phyloP scores from a whole-genome alignment of 2,113 vertebrate genomes.

The Serilophus lunatus region DNA sequence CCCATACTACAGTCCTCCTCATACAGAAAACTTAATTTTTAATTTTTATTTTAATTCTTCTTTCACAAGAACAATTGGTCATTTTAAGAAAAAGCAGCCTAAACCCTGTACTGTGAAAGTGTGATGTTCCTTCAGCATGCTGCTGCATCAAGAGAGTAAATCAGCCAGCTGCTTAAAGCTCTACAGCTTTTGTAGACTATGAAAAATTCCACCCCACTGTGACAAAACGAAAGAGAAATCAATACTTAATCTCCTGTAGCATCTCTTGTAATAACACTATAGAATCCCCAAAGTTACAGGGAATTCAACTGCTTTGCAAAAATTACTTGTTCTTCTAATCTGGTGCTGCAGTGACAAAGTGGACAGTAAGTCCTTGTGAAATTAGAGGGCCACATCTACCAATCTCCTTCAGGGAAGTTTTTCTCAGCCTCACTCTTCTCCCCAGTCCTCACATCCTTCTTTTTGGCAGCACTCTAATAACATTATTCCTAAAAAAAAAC shows the following conservation, averaged over 20 bases:
- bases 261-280: background rate
- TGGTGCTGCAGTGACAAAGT: background rate
- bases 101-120: background rate
- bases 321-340: background rate
- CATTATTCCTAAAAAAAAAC: no score
- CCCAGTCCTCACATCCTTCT: background rate
- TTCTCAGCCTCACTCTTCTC: background rate
- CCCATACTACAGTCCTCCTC: background rate
- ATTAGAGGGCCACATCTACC: background rate
- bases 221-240: conserved; percentile 32
- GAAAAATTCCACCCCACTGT: conserved; percentile 20
- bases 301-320: background rate
- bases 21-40: accelerated
- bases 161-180: conserved; percentile 18
- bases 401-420: background rate
- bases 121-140: background rate
- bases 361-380: background rate
- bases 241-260: conserved; percentile 59
- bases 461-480: background rate
- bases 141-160: background rate
- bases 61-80: background rate
- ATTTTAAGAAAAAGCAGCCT: background rate
- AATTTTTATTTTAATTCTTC: no score
- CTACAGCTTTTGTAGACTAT: background rate
- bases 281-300: background rate